Evolutionary conservation across 2,113 vertebrate genomes (phyloP), one percentile per base, ranked within the genome.

Genomic region (Tachuris rubrigastra): DNA sequence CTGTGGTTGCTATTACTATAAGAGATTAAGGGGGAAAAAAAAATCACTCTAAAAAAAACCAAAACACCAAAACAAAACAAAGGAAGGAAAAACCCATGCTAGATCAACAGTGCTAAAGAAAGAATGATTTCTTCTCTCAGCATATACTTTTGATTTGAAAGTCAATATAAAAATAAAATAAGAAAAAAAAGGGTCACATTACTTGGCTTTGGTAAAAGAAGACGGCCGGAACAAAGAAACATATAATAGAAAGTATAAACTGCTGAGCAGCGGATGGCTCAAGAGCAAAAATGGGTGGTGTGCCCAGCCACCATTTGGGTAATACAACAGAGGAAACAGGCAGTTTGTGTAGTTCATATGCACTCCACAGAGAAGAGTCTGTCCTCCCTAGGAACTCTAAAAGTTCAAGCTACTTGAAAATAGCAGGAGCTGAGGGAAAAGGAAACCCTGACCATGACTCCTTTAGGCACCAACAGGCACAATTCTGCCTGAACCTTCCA

Each of bases 321-420:
- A 73, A 76, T 0, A 2, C 60, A 65, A 7, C 0, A 0, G 0
- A 3, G 24, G 23, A 20, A 37, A 41, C 21, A 66, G 28, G 17
- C 28, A 83, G 37, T 21, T 60, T 50, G 20, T 27, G 10, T 27
- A 77, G 65, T 25, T 62, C 75, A 76, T 73, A n/a, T 1, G 15
- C 12, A 37, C 20, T 90, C 66, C 12, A 9, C 28, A 17, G 9
- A 79, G 49, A 3, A 80, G 9, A n/a, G 10, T 28, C 2, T 62
- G 28, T 9, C 73, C 14, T 67, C 14, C 65, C n/a, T 28, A 49
- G 24, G 24, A 9, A n/a, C n/a, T 35, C 20, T 53, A 62, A 65
- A 90, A 93, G 69, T 25, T 52, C n/a, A 84, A 72, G 39, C 11
- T 47, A 47, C 47, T 47, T 66, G 30, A 87, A 85, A 85, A 65